Evolutionary conservation across 2,888 invertebrate species (phyloP).

Genomic region (Agrochola lychnidis): DNA sequence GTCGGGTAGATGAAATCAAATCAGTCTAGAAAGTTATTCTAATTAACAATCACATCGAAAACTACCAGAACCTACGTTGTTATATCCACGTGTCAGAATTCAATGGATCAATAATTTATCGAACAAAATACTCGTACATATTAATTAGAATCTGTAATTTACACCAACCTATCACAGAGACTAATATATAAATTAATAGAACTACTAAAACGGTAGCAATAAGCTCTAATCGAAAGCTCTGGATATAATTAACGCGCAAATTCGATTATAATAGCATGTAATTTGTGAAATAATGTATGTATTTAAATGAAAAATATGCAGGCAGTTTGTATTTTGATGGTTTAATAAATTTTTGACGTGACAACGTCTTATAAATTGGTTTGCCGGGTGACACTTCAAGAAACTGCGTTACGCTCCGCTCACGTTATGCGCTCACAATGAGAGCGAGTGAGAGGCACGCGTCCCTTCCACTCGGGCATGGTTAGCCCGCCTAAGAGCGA

Average conservation of each 20-base stretch:
- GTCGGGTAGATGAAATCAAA: not conserved
- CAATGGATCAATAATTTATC: constrained; percentile 7
- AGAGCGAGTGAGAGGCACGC: too few species aligned
- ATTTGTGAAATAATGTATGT: constrained; percentile 32
- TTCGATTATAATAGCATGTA: constrained; percentile 33
- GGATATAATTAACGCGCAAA: constrained; percentile 45
- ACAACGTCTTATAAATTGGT: too few species aligned
- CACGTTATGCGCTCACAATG: too few species aligned
- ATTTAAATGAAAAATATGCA: constrained; percentile 20
- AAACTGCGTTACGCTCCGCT: too few species aligned
- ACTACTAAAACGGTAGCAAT: constrained; percentile 34
- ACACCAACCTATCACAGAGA: constrained; percentile 1
- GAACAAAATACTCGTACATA: not conserved
- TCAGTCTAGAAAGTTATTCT: not conserved
- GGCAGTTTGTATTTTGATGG: not conserved
- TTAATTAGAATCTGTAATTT: constrained; percentile 43
- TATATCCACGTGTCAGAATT: not conserved
- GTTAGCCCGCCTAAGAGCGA: too few species aligned
- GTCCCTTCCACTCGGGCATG: too few species aligned
- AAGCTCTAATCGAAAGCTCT: constrained; percentile 34
- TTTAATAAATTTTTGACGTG: too few species aligned
- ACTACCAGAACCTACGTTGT: not conserved
- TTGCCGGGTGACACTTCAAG: too few species aligned
- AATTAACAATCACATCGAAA: constrained; percentile 4
- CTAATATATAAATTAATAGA: constrained; percentile 32